Percentiles rank a stretch among this genome's conserved stretches.
Evolutionary conservation across 2,113 vertebrate species (phyloP).

Genomic region (Nibea coibor): DNA sequence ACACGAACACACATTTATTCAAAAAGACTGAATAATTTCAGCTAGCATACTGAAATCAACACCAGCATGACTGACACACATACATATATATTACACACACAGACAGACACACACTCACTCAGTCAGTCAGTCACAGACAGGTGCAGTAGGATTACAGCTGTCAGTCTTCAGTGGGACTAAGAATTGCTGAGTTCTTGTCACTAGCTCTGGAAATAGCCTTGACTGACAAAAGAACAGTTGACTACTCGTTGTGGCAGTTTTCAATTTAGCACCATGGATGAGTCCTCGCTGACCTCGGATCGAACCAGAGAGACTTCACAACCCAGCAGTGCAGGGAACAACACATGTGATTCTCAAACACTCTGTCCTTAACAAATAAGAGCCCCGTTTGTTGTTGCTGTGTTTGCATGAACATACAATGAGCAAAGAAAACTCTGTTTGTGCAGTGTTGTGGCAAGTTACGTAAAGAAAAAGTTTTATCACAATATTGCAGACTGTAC

Average conservation of each 20-base stretch:
- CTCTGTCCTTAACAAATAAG: neutral
- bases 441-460: neutral
- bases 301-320: constrained; percentile 8
- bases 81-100: neutral
- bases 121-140: constrained; percentile 38
- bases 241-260: constrained; percentile 65
- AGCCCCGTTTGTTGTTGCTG: neutral
- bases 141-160: constrained; percentile 69
- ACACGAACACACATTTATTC: neutral
- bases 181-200: constrained; percentile 67
- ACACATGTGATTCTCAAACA: neutral
- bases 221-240: constrained; percentile 66
- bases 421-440: neutral
- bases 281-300: constrained; percentile 33
- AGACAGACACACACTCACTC: neutral
- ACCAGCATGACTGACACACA: constrained; percentile 2
- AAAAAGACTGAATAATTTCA: constrained; percentile 29
- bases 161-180: constrained; percentile 60
- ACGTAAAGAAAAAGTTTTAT: neutral
- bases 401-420: neutral
- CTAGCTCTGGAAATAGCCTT: constrained; percentile 77
- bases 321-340: constrained; percentile 38
- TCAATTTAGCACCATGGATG: constrained; percentile 71
- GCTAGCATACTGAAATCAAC: constrained; percentile 13
- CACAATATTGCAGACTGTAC: constrained; percentile 71